phyloP scores from a whole-genome alignment of 2,797 vertebrate genomes.

The Eptatretus atami region DNA sequence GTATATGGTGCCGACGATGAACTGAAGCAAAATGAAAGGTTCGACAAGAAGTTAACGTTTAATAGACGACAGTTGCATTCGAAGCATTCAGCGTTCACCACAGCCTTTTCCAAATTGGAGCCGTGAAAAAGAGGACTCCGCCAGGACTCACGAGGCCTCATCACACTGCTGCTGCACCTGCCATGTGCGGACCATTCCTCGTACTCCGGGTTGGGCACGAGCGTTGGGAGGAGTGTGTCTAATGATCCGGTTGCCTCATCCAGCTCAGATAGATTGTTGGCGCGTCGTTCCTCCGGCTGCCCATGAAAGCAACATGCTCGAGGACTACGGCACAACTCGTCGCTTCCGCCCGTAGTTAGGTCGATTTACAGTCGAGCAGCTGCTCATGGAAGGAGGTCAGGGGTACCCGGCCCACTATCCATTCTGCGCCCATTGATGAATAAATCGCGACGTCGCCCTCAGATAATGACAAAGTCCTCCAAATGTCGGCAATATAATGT shows the following conservation, averaged over 20 bases:
- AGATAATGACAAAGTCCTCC: constrained; percentile 61
- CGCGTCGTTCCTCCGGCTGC: constrained; percentile 29
- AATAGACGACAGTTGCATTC: too few species aligned
- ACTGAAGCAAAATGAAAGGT: too few species aligned
- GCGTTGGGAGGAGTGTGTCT: constrained; percentile 48
- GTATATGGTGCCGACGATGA: too few species aligned
- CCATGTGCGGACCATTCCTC: constrained; percentile 57
- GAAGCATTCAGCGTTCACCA: too few species aligned
- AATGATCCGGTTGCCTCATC: constrained; percentile 94
- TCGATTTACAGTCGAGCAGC: constrained; percentile 65
- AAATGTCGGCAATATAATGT: constrained; percentile 82
- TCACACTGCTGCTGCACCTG: constrained; percentile 53
- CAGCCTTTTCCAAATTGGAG: constrained; percentile 63
- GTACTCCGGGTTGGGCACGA: constrained; percentile 53
- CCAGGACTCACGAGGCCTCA: constrained; percentile 66
- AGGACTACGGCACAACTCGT: constrained; percentile 66
- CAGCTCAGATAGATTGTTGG: constrained; percentile 71
- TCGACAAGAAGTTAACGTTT: too few species aligned
- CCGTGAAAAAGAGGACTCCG: constrained; percentile 45
- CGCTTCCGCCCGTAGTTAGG: constrained; percentile 57
- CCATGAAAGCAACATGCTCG: constrained; percentile 66
- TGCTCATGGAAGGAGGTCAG: constrained; percentile 75
- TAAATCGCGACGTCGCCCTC: constrained; percentile 74
- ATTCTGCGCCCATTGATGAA: constrained; percentile 56
- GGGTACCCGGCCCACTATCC: constrained; percentile 87